Evolutionary conservation across 2,113 vertebrate species (phyloP), one percentile per base, ranked within the genome.

Genomic region (Pontoporia blainvillei): DNA sequence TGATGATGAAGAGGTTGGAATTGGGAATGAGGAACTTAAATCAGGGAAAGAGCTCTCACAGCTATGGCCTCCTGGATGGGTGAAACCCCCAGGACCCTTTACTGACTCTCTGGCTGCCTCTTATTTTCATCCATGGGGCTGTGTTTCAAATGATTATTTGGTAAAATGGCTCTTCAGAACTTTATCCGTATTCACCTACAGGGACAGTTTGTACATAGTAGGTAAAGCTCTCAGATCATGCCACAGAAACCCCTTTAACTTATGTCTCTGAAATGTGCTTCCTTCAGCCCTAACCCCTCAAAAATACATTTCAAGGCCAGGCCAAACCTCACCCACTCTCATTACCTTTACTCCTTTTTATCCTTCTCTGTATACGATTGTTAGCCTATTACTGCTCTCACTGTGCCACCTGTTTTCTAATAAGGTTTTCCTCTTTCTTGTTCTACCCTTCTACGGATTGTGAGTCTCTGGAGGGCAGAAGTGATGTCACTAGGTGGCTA

Each of bases 71-170:
- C 18, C 36, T 86, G 39, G 46, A 34, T 54, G 11, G 17, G 72
- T 36, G 39, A 85, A 52, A 29, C 14, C 14, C 29, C 12, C 13
- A 31, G 14, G 29, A n/a, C 57, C 39, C 59, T 90, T 52, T 34
- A 79, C 52, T 94, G 41, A 91, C 44, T 82, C 62, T 21, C 44
- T 88, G 21, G n/a, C 41, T 90, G 17, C 17, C 64, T 86, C 61
- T 97, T 67, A 62, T 61, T 78, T 67, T 92, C 39, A 71, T 44
- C 52, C 27, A 82, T 59, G 92, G 44, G 23, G 49, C 78, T 96
- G 6, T 94, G 31, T 85, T 86, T 88, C 94, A 90, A 92, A 66
- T 66, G 79, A 69, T 86, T 75, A 57, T 75, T 97, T 91, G 17
- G 14, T 64, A 89, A 84, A 84, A 59, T 79, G 12, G 46, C n/a